A percentile compares a stretch with the other conserved stretches of the same genome.
Evolutionary conservation across 2,113 vertebrate species (phyloP).

Genomic region (Nannobrachium achirus): DNA sequence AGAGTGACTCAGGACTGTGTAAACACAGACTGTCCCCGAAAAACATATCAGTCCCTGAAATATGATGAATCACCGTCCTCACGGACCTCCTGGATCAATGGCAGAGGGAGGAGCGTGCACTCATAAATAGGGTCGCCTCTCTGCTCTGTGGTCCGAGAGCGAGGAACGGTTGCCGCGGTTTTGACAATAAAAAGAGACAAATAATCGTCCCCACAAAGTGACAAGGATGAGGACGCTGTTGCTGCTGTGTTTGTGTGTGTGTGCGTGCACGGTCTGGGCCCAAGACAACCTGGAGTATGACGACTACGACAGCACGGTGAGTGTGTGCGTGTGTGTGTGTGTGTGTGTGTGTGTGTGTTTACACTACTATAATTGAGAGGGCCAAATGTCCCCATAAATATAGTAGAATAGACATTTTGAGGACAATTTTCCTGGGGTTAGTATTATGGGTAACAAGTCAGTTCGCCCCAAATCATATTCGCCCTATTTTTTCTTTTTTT

Average conservation of each 20-base stretch:
- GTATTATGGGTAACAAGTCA: too few relatives aligned
- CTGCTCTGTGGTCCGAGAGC: neutral
- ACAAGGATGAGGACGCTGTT: conserved; percentile 70
- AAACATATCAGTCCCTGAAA: too few relatives aligned
- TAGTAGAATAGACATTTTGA: too few relatives aligned
- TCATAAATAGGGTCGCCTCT: conserved; percentile 35
- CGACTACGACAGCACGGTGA: conserved; percentile 47
- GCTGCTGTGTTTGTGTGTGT: conserved; percentile 58
- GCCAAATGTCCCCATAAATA: too few relatives aligned
- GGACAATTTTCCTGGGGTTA: too few relatives aligned
- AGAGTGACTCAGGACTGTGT: conserved; percentile 31
- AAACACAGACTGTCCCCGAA: conserved; percentile 31
- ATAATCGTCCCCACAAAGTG: neutral
- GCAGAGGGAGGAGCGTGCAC: neutral
- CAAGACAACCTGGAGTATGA: conserved; percentile 42
- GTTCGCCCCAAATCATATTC: too few relatives aligned
- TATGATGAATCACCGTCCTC: conserved; percentile 15
- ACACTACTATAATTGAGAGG: too few relatives aligned
- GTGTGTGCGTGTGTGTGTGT: neutral
- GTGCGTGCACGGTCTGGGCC: conserved; percentile 12
- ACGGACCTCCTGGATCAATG: conserved; percentile 27
- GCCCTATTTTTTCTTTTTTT: too few relatives aligned
- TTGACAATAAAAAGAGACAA: neutral
- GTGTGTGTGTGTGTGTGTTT: too few relatives aligned
- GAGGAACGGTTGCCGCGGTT: neutral